A percentile compares a stretch with the other conserved stretches of the same genome.
Evolutionary conservation across 2,888 invertebrate species (phyloP).

Genomic region (Cantharis rufa): DNA sequence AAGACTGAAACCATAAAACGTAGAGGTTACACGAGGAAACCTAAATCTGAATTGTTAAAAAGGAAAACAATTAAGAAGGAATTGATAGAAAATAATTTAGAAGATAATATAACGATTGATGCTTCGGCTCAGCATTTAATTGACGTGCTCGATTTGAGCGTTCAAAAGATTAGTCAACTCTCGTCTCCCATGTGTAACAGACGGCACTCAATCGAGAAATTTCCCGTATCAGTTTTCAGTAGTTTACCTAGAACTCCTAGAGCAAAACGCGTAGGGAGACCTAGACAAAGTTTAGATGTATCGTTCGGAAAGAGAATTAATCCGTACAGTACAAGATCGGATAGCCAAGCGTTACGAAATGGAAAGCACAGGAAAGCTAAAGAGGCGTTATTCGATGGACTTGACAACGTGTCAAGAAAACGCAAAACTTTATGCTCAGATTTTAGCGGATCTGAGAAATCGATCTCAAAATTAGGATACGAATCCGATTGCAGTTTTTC

Average conservation of each 20-base stretch:
- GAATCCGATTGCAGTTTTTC: conserved; percentile 68
- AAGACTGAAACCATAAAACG: conserved; percentile 37
- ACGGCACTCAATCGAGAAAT: conserved; percentile 54
- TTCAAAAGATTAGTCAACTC: conserved; percentile 41
- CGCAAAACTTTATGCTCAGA: conserved; percentile 63
- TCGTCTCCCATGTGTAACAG: conserved; percentile 40
- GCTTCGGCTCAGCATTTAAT: conserved; percentile 50
- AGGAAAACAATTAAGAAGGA: conserved; percentile 47
- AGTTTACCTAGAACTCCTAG: conserved; percentile 47
- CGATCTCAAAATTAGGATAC: conserved; percentile 64
- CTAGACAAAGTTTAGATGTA: conserved; percentile 44
- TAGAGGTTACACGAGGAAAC: conserved; percentile 36
- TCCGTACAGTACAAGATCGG: conserved; percentile 66
- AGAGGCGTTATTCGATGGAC: conserved; percentile 62
- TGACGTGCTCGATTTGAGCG: conserved; percentile 53
- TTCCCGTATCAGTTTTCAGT: conserved; percentile 45
- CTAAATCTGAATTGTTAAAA: conserved; percentile 43
- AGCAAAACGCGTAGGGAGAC: conserved; percentile 44
- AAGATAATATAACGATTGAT: conserved; percentile 41
- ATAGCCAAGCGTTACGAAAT: conserved; percentile 66
- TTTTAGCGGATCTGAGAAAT: conserved; percentile 64
- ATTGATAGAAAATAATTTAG: conserved; percentile 48
- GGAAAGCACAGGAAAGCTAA: conserved; percentile 69
- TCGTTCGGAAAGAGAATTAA: conserved; percentile 47
- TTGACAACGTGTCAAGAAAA: conserved; percentile 58